Conservation (phyloP, 2,888 invertebrate genomes). For the Diloba caeruleocephala region DNA sequence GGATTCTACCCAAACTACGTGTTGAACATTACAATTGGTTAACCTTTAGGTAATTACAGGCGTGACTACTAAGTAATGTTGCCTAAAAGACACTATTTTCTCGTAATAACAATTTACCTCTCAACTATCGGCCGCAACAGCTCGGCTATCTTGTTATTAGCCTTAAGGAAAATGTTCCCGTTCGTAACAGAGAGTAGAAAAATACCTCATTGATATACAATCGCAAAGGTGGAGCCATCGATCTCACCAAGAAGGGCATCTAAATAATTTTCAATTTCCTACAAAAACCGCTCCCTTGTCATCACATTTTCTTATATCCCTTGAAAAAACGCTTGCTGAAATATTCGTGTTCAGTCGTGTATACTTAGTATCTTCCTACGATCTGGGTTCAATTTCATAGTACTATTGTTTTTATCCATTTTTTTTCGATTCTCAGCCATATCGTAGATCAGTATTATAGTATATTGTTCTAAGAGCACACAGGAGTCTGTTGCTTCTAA, state of each 20-base stretch:
- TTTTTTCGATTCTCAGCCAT: no score
- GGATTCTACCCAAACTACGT: no score
- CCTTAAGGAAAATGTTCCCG: background rate
- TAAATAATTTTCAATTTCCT: conserved; percentile 31
- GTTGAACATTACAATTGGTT: no score
- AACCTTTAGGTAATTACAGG: no score
- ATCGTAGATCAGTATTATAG: no score
- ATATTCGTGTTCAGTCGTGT: conserved; percentile 19
- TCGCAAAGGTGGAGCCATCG: conserved; percentile 15
- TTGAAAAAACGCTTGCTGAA: conserved; percentile 28
- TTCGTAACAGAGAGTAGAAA: conserved; percentile 5
- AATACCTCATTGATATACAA: conserved; percentile 4
- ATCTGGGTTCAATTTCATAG: no score
- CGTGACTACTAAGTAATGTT: no score
- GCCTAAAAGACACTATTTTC: no score
- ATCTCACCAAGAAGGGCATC: conserved; percentile 13
- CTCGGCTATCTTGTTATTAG: background rate
- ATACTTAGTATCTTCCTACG: background rate
- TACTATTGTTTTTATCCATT: no score
- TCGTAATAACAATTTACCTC: background rate
- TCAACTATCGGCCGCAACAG: conserved; percentile 10
- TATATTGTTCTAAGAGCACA: no score
- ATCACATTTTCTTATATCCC: conserved; percentile 29
- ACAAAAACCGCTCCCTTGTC: conserved; percentile 27
- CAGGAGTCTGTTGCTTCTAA: no score